A percentile compares a stretch with the other conserved stretches of the same genome.
phyloP scores from a whole-genome alignment of 2,113 vertebrate species.

The Cochlearius cochlearius region DNA sequence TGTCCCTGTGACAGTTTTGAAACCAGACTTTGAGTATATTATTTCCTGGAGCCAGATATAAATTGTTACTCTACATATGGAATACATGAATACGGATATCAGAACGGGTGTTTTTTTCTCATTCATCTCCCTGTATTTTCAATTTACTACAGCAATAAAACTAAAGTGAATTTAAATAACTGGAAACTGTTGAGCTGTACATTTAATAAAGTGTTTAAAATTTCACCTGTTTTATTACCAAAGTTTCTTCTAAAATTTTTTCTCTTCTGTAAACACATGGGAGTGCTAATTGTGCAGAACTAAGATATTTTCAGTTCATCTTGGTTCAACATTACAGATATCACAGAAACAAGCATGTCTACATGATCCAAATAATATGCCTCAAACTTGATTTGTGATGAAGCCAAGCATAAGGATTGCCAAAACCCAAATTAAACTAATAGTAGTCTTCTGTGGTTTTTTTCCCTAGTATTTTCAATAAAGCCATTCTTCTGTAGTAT shows the following conservation, averaged over 20 bases:
- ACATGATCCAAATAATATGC: neutral
- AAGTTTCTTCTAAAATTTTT: neutral
- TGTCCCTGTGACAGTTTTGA: neutral
- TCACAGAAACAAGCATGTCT: neutral
- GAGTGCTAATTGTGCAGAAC: neutral
- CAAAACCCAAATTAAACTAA: neutral
- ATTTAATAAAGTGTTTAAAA: neutral
- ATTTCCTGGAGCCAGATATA: neutral
- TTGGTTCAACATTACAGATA: neutral
- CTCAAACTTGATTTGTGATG: neutral
- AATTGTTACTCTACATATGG: neutral
- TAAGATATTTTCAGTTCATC: neutral
- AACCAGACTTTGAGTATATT: neutral
- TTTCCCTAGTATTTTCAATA: neutral
- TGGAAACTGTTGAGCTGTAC: neutral
- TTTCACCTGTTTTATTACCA: neutral
- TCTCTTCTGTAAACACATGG: neutral
- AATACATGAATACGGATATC: neutral
- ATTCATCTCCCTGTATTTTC: neutral
- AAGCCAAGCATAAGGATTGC: neutral
- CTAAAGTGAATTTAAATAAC: neutral
- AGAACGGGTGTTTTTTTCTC: neutral
- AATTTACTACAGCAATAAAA: neutral
- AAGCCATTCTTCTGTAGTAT: neutral
- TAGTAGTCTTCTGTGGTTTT: neutral